phyloP scores from a whole-genome alignment of 1,140 invertebrate genomes.

The Drosophila pandora region DNA sequence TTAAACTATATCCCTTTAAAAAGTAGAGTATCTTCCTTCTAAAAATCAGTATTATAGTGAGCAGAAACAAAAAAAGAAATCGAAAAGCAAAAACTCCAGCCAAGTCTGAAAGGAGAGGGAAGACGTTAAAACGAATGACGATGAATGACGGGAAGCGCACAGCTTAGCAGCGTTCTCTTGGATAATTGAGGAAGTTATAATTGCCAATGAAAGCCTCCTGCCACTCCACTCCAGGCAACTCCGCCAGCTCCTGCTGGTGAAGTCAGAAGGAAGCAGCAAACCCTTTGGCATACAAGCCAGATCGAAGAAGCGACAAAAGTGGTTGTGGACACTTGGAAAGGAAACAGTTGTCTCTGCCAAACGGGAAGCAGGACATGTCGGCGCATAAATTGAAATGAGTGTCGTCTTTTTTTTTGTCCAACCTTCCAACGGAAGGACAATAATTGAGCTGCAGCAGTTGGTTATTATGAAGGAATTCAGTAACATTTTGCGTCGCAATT shows the following conservation, averaged over 20 bases:
- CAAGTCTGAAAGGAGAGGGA: slow-evolving; percentile 20
- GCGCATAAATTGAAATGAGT: slow-evolving; percentile 73
- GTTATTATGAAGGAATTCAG: slow-evolving; percentile 54
- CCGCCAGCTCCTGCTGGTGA: slow-evolving; percentile 17
- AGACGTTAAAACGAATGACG: slow-evolving; percentile 81
- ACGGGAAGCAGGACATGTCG: slow-evolving; percentile 80
- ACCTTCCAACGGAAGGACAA: slow-evolving; percentile 62
- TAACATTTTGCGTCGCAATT: slow-evolving; percentile 52
- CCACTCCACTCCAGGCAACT: slow-evolving; percentile 22
- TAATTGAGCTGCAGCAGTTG: slow-evolving; percentile 42
- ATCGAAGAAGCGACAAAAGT: slow-evolving; percentile 47
- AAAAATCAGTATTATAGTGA: slow-evolving; percentile 65
- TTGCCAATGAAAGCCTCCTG: slow-evolving; percentile 79
- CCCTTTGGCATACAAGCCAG: slow-evolving; percentile 66
- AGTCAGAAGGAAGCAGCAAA: slow-evolving; percentile 60
- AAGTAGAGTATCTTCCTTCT: slow-evolving; percentile 40
- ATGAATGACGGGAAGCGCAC: slow-evolving; percentile 82
- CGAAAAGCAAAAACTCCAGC: slow-evolving; percentile 22
- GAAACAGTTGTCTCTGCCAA: slow-evolving; percentile 69
- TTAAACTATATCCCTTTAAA: not conserved
- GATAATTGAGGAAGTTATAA: slow-evolving; percentile 84
- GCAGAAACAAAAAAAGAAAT: slow-evolving; percentile 36
- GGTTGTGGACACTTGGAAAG: slow-evolving; percentile 49
- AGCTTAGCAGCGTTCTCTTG: slow-evolving; percentile 67
- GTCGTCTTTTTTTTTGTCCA: slow-evolving; percentile 10